Evolutionary conservation across 1,140 invertebrate species (phyloP).

Genomic region (Trichogramma pretiosum): DNA sequence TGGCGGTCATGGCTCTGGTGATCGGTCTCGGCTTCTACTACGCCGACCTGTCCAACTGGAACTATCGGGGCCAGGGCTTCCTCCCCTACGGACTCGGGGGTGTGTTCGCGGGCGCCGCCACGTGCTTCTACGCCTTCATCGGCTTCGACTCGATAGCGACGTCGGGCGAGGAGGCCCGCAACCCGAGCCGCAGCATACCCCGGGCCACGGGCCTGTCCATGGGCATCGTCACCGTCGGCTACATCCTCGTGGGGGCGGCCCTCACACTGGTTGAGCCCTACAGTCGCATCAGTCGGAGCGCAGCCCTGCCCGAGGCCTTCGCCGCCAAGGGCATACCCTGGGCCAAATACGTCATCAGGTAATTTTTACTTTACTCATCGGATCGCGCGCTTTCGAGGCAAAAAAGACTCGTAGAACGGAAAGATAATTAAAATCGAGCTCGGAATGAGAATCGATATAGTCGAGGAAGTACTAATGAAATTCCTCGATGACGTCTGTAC

Average conservation of each 20-base stretch:
- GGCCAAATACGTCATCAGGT: constrained; percentile 75
- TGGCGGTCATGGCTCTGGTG: constrained; percentile 64
- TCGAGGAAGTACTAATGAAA: too few relatives aligned
- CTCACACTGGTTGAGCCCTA: constrained; percentile 81
- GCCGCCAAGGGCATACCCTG: constrained; percentile 61
- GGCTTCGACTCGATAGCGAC: constrained; percentile 83
- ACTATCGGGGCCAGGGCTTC: constrained; percentile 60
- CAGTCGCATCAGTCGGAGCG: constrained; percentile 60
- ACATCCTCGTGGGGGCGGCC: constrained; percentile 71
- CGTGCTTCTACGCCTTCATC: constrained; percentile 84
- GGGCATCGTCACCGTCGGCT: constrained; percentile 66
- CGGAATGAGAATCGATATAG: too few relatives aligned
- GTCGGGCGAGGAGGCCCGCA: constrained; percentile 75
- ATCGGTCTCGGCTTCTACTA: constrained; percentile 72
- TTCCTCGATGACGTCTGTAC: too few relatives aligned
- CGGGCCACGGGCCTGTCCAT: constrained; percentile 72
- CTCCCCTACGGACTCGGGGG: constrained; percentile 73
- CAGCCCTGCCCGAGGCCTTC: constrained; percentile 79
- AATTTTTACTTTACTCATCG: too few relatives aligned
- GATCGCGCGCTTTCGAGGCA: too few relatives aligned
- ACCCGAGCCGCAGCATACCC: constrained; percentile 71
- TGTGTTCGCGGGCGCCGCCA: constrained; percentile 72
- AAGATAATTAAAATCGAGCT: too few relatives aligned
- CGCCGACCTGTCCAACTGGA: constrained; percentile 75
- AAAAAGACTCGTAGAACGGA: too few relatives aligned